Percentiles rank a stretch among this genome's conserved stretches.
phyloP scores from a whole-genome alignment of 2,888 invertebrate genomes.

The Cheilosia impressa region DNA sequence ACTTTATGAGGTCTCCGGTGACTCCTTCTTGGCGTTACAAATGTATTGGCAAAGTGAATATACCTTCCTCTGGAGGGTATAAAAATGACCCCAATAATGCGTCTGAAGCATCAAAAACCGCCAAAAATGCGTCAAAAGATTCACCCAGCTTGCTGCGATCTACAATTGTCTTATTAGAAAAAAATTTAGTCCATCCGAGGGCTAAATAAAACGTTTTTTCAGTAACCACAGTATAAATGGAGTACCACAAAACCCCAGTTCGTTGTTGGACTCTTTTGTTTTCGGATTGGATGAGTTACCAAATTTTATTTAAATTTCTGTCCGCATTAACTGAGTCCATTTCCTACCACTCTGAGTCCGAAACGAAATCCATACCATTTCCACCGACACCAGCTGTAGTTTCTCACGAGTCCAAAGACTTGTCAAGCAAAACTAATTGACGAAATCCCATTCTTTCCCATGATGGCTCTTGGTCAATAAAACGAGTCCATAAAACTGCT shows the following conservation, averaged over 20 bases:
- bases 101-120: too few species aligned
- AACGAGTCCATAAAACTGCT: conserved; percentile 11
- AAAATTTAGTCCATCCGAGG: too few species aligned
- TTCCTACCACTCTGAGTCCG: background rate
- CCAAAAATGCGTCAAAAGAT: too few species aligned
- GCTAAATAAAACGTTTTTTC: too few species aligned
- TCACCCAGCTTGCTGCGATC: too few species aligned
- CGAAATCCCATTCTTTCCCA: conserved; percentile 9
- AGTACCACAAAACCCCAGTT: background rate
- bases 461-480: background rate
- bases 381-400: background rate
- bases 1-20: too few species aligned
- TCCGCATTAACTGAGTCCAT: background rate
- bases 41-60: too few species aligned
- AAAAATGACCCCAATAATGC: too few species aligned
- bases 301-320: background rate
- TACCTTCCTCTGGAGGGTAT: too few species aligned
- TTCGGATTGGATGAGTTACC: background rate
- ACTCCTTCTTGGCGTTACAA: too few species aligned
- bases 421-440: conserved; percentile 9
- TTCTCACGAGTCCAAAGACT: conserved; percentile 5
- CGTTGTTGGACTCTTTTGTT: conserved; percentile 1
- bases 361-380: background rate
- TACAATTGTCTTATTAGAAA: too few species aligned
- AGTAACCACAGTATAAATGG: too few species aligned